Conservation (phyloP, 2,797 vertebrate genomes). For the Centropyge bicolor region DNA sequence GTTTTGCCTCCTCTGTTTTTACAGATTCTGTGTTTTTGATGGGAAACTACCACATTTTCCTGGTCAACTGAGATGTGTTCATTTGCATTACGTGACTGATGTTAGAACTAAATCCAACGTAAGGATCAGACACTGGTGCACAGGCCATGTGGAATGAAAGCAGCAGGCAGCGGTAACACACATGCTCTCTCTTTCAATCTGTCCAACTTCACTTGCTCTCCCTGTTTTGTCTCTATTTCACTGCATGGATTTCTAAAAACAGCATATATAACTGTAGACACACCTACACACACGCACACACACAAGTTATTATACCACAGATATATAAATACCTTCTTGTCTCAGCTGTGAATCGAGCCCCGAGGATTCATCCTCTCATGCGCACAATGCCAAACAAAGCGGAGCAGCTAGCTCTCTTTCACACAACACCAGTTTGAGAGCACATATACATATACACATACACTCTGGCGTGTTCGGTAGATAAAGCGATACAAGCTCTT, state of each 20-base stretch:
- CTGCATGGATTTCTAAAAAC: conserved; percentile 32
- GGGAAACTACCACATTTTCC: conserved; percentile 22
- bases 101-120: conserved; percentile 17
- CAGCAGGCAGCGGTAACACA: conserved; percentile 30
- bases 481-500: conserved; percentile 76
- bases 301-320: conserved; percentile 45
- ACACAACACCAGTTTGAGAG: conserved; percentile 72
- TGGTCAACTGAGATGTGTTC: conserved; percentile 23
- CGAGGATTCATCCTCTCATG: conserved; percentile 71
- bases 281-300: conserved; percentile 27
- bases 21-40: conserved; percentile 36
- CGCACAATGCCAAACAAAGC: conserved; percentile 71
- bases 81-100: conserved; percentile 40
- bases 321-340: conserved; percentile 64
- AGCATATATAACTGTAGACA: conserved; percentile 17
- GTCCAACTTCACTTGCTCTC: conserved; percentile 5
- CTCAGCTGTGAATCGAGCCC: conserved; percentile 67
- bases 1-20: conserved; percentile 28
- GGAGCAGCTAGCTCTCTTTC: conserved; percentile 62
- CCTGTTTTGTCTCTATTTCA: conserved; percentile 33
- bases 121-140: conserved; percentile 28
- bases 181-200: conserved; percentile 20
- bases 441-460: conserved; percentile 76
- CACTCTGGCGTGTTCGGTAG: conserved; percentile 49
- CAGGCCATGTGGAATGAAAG: conserved; percentile 47